Conservation (phyloP, 2,797 vertebrate genomes). For the Gallirallus australis region DNA sequence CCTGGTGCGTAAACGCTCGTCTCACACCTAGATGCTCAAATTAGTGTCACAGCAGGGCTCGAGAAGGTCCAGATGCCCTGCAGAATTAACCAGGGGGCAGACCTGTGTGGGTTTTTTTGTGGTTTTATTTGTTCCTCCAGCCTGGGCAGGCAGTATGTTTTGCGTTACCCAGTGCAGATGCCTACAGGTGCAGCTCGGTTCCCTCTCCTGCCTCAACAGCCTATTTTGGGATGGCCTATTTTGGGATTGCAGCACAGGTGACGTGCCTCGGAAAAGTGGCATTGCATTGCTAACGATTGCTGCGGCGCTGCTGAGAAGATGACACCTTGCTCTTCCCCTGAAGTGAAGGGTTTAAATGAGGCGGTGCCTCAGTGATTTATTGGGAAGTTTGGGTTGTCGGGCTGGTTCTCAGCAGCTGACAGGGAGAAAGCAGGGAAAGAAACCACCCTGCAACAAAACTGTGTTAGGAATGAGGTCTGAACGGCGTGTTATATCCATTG, state of each 20-base stretch:
- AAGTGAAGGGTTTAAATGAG: not conserved
- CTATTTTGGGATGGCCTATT: slow-evolving; percentile 65
- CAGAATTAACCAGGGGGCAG: not conserved
- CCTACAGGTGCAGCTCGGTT: not conserved
- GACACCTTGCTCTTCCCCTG: slow-evolving; percentile 6
- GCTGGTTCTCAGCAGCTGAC: not conserved
- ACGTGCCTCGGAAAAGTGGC: not conserved
- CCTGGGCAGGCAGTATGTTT: not conserved
- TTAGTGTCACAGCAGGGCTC: not conserved
- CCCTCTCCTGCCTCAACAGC: not conserved
- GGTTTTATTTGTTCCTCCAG: no score
- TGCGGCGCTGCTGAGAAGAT: not conserved
- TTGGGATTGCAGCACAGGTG: slow-evolving; percentile 45
- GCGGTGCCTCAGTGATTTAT: not conserved
- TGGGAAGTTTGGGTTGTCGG: not conserved
- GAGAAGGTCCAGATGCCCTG: not conserved
- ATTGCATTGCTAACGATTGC: not conserved
- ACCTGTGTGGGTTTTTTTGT: no score
- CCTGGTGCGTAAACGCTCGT: accelerated
- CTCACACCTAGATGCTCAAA: not conserved
- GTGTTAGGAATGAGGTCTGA: not conserved
- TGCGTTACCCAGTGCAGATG: not conserved
- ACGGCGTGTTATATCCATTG: not conserved
- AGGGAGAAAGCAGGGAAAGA: not conserved
- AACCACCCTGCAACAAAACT: not conserved